Evolutionary conservation across 2,113 vertebrate genomes (phyloP), one percentile per base, ranked within the genome.

Genomic region (Phoxinus phoxinus): DNA sequence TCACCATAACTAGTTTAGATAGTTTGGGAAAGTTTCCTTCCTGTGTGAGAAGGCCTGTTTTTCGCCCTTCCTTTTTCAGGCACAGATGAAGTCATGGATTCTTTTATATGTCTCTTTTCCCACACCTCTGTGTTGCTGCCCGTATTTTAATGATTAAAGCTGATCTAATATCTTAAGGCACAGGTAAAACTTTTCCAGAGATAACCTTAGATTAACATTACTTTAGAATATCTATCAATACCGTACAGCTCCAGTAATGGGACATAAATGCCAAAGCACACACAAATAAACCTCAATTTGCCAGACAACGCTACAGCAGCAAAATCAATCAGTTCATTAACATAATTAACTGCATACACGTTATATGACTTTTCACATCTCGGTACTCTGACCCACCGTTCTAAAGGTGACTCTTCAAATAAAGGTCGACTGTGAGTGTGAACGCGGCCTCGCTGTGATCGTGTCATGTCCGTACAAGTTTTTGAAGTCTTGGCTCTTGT

Each of bases 391-490:
- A 85, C 83, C 88, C 30, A 2, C 23, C 25, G 1, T 86, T 84
- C 65, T 63, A 76, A 84, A 81, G 72, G 73, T 86, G 87, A 69
- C 58, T 76, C 76, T 27, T 77, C 81, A 88, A 88, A 83, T 83
- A 72, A 74, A 80, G 76, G 30, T 44, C 12, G 61, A 53, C 75
- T 35, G 53, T 58, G n/a, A 74, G 48, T 25, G 51, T 73, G 72
- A 84, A 87, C 69, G 81, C 63, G 48, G 23, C 69, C 53, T 10
- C 44, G 65, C 67, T 61, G 41, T 41, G 86, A 83, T 85, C 58
- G 85, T 90, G 85, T 86, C 87, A 90, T 88, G 83, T 76, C 79
- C 59, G 53, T 61, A 81, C 73, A 89, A 85, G 84, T 86, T 86
- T 90, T 46, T 72, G n/a, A 86, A 87, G 83, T 82, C 83, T 83